Evolutionary conservation across 1,140 invertebrate genomes (phyloP).

Genomic region (Pantala flavescens): DNA sequence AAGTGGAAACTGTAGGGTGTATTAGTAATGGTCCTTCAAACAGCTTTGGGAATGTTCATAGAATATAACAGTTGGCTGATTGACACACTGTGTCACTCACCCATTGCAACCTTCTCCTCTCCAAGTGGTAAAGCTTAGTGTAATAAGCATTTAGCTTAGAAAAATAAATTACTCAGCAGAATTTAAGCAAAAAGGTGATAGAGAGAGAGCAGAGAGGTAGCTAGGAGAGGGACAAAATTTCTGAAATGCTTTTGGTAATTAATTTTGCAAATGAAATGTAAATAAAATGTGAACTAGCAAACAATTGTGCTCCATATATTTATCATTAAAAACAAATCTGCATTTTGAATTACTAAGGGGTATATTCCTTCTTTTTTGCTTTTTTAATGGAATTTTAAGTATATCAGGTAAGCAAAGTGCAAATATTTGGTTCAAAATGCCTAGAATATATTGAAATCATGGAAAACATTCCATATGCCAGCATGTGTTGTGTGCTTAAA

Average conservation of each 20-base stretch:
- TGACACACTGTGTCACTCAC: constrained; percentile 15
- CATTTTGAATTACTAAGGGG: background rate
- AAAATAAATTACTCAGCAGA: constrained; percentile 12
- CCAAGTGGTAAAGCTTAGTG: background rate
- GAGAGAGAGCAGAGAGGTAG: constrained; percentile 10
- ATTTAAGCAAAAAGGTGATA: constrained; percentile 7
- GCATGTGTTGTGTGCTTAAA: background rate
- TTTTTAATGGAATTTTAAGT: background rate
- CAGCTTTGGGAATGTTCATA: background rate
- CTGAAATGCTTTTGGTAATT: constrained; percentile 11
- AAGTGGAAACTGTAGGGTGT: constrained; percentile 73
- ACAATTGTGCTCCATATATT: background rate
- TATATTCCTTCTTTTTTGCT: background rate
- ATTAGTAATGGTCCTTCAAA: constrained; percentile 14
- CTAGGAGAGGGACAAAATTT: constrained; percentile 13
- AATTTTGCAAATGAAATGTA: background rate
- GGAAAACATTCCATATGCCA: background rate
- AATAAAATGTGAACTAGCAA: background rate
- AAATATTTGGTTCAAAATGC: background rate
- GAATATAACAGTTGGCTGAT: constrained; percentile 19
- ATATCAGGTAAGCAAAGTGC: constrained; percentile 16
- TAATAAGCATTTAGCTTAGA: background rate
- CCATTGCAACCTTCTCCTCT: constrained; percentile 5
- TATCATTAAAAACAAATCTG: background rate
- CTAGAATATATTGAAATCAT: background rate